Evolutionary conservation across 2,797 vertebrate species (phyloP).

Genomic region (Anabas testudineus): DNA sequence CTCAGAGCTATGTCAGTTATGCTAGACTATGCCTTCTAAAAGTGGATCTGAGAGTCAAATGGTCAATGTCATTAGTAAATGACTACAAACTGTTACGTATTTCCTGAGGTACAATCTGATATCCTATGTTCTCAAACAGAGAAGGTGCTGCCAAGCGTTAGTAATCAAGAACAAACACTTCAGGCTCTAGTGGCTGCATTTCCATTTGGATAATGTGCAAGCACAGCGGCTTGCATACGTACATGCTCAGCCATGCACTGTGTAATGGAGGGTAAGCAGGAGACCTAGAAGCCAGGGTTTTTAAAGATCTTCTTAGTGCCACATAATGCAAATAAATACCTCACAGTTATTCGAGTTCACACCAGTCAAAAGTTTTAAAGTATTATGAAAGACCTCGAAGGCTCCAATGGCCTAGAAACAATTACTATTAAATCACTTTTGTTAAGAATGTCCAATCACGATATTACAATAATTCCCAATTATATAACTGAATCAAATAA

Average conservation of each 20-base stretch:
- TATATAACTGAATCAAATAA: neutral
- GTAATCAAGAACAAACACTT: constrained; percentile 64
- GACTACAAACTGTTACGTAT: constrained; percentile 21
- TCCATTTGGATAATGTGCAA: constrained; percentile 58
- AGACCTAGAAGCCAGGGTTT: neutral
- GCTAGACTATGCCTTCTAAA: constrained; percentile 35
- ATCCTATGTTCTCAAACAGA: constrained; percentile 60
- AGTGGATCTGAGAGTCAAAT: constrained; percentile 23
- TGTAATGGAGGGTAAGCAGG: neutral
- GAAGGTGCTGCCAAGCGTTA: constrained; percentile 3
- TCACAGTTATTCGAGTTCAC: no score
- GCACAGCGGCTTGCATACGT: constrained; percentile 24
- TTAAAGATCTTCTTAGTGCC: neutral
- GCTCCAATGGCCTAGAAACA: neutral
- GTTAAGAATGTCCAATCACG: neutral
- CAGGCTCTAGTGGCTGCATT: constrained; percentile 28
- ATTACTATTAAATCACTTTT: neutral
- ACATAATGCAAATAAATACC: neutral
- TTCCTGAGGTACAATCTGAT: constrained; percentile 24
- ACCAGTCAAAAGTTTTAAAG: neutral
- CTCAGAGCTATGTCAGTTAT: constrained; percentile 25
- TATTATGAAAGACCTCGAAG: neutral
- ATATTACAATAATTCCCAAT: neutral
- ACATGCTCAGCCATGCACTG: constrained; percentile 8
- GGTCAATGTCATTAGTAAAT: constrained; percentile 53